A percentile compares a stretch with the other conserved stretches of the same genome.
phyloP scores from a whole-genome alignment of 2,113 vertebrate species.

The Acrocephalus arundinaceus region DNA sequence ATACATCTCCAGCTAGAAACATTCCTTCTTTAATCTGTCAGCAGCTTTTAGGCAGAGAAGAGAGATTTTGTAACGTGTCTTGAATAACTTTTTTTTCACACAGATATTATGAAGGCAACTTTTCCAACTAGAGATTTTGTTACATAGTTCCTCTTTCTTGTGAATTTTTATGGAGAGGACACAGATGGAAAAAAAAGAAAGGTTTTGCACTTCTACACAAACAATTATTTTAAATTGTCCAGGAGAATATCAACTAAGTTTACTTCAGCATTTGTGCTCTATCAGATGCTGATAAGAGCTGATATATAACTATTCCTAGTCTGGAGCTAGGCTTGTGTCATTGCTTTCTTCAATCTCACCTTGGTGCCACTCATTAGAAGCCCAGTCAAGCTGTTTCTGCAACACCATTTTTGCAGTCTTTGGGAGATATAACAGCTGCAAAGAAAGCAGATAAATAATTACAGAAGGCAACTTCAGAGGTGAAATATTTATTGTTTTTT shows the following conservation, averaged over 20 bases:
- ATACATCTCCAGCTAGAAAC: neutral
- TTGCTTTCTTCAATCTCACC: neutral
- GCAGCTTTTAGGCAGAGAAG: neutral
- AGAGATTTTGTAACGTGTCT: neutral
- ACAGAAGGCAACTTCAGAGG: neutral
- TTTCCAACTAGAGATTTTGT: neutral
- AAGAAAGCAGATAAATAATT: neutral
- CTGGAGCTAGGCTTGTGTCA: neutral
- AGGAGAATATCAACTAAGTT: neutral
- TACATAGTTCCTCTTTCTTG: neutral
- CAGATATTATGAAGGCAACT: neutral
- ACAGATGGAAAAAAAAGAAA: neutral
- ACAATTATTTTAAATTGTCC: neutral
- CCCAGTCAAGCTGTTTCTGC: neutral
- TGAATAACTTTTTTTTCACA: neutral
- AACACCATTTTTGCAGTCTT: neutral
- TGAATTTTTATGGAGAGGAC: neutral
- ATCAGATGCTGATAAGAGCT: neutral
- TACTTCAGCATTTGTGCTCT: neutral
- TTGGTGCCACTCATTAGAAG: neutral
- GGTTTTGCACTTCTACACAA: neutral
- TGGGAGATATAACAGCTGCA: neutral
- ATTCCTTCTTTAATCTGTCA: conserved; percentile 2
- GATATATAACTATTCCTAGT: neutral
- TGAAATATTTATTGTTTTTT: neutral